phyloP scores from a whole-genome alignment of 37 sponge, comb jelly and placozoan genomes.

The Tethya wilhelma region DNA sequence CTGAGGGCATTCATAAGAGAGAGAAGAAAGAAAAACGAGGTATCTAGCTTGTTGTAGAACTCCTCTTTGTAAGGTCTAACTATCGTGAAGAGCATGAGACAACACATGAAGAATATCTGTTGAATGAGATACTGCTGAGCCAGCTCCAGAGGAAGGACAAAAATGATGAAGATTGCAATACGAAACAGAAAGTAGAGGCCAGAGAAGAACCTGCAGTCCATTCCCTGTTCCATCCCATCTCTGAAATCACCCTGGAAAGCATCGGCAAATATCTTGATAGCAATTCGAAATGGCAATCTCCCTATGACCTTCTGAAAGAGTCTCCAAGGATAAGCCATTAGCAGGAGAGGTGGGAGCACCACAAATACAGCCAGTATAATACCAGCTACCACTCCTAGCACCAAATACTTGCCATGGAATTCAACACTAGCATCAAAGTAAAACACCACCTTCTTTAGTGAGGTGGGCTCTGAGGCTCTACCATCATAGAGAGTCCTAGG shows the following conservation, averaged over 20 bases:
- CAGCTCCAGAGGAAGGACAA: background rate
- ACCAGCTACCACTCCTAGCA: constrained; percentile 24
- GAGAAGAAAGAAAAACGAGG: constrained; percentile 12
- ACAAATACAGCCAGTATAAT: constrained; percentile 35
- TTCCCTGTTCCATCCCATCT: background rate
- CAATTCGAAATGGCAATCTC: background rate
- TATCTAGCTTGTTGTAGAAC: constrained; percentile 46
- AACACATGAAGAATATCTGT: constrained; percentile 8
- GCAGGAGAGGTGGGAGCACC: constrained; percentile 59
- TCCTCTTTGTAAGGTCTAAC: constrained; percentile 43
- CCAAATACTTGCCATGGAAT: background rate
- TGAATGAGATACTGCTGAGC: constrained; percentile 6
- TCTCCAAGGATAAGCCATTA: constrained; percentile 29
- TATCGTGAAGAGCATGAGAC: constrained; percentile 13
- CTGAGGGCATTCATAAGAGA: constrained; percentile 14
- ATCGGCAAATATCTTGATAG: constrained; percentile 43
- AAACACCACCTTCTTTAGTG: background rate
- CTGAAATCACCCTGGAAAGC: constrained; percentile 29
- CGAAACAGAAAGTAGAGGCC: constrained; percentile 41
- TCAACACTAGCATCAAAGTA: constrained; percentile 32
- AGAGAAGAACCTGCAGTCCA: constrained; percentile 42
- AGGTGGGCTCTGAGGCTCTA: background rate
- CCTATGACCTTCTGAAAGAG: constrained; percentile 12
- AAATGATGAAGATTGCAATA: constrained; percentile 13
- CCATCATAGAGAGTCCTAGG: background rate